Base-by-base conservation (phyloP, 2,888 invertebrate genomes). In the Loripinus fragilis region DNA sequence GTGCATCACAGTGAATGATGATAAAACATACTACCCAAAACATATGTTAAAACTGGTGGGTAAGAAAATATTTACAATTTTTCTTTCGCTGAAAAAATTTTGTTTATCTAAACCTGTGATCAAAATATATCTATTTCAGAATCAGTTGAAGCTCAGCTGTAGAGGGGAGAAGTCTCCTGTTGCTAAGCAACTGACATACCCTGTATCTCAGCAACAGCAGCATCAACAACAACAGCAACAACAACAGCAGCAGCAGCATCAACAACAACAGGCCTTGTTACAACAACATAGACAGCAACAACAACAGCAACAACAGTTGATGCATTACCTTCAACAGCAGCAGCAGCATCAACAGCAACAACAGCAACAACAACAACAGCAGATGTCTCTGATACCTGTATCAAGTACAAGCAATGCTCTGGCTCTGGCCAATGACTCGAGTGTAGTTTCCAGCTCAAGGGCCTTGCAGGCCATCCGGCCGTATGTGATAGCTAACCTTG, bases 401-500 rank as follows among this genome's bases (percentile, higher is more conserved):
- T 81, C 83, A 38, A n/a, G n/a, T n/a, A 78, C 83, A 45, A 74
- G 76, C 68, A 50, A 41, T 65, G 65, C 65, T 30, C 65, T 65
- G 33, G 55, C 55, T 2, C 25, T 55, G 5, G 8, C 65, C 23
- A 38, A 23, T 20, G 65, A 65, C 10, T 35, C 64, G 8, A 30
- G 60, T 64, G 41, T 66, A 20, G 67, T 48, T 20, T 23, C 28
- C 23, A 30, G 65, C 17, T 28, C 65, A 25, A 33, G 74, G 33
- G 64, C 71, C 20, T 38, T 76, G 8, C 71, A 69, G 25, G 74
- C 80, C 23, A 73, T 83, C 52, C 82, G 85, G n/a, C 87, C 88
- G 10, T 86, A 86, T 74, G 83, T 87, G 72, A 86, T 90, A 75
- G 85, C 90, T 64, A 90, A 87, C 42, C 79, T 88, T 0, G 93